Conservation (phyloP, 2,888 invertebrate genomes). For the Malachius bipustulatus region DNA sequence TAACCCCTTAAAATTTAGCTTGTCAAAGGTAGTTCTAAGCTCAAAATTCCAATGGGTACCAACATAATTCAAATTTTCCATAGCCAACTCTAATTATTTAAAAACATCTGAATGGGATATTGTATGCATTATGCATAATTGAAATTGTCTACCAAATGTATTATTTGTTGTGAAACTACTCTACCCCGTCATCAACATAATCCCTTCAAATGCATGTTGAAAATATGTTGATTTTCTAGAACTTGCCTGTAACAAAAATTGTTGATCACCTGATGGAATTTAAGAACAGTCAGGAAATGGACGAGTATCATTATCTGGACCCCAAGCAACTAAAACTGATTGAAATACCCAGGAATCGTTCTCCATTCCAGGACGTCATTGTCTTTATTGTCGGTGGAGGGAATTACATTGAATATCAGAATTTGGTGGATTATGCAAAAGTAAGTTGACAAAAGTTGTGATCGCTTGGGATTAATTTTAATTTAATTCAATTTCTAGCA, state of each 20-base stretch:
- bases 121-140: too few relatives aligned
- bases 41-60: too few relatives aligned
- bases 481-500: conserved; percentile 43
- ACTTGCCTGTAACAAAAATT: conserved; percentile 85
- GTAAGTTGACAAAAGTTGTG: conserved; percentile 32
- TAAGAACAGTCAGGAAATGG: conserved; percentile 62
- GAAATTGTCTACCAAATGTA: too few relatives aligned
- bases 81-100: too few relatives aligned
- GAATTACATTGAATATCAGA: conserved; percentile 99
- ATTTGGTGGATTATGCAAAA: conserved; percentile 90
- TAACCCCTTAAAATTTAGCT: too few relatives aligned
- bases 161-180: too few relatives aligned
- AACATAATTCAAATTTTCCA: too few relatives aligned
- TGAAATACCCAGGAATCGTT: conserved; percentile 51
- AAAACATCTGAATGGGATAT: too few relatives aligned
- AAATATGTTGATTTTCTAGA: conserved; percentile 50
- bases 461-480: conserved; percentile 2
- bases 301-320: conserved; percentile 89
- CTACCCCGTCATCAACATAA: too few relatives aligned
- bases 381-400: conserved; percentile 89
- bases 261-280: conserved; percentile 83
- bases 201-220: too few relatives aligned
- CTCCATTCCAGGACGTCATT: conserved; percentile 75
- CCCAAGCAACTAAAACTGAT: conserved; percentile 80
- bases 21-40: too few relatives aligned